Base-by-base conservation (phyloP, 2,888 invertebrate species). In the Diarsia mendica region DNA sequence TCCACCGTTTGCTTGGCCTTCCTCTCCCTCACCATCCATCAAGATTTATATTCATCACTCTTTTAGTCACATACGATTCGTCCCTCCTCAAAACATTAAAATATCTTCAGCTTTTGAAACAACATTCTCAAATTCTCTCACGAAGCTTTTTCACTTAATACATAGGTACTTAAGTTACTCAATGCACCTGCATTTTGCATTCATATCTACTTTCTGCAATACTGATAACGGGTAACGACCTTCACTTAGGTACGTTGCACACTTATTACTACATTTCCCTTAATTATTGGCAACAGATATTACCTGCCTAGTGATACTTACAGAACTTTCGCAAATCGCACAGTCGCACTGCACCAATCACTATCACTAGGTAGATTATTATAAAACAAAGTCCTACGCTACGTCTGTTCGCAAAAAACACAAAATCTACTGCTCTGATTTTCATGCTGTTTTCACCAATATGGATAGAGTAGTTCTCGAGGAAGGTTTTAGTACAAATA, bases 221-320 rank as follows among this genome's bases (percentile, higher is more conserved):
- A 58, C 69, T 84, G 70, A 82, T 71, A 81, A 76, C 69, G n/a
- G 23, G 28, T 28, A 0, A 0, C 64, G 55, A 81, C 85, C 85
- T 82, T 72, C 82, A 67, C 48, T 55, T 46, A 6, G 28, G 28
- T 58, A 18, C 39, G 60, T 75, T 75, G 51, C 80, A 67, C 69
- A 67, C 28, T 60, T 64, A 23, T 80, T 67, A 67, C 67, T 67
- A 13, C 76, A 84, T 80, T 80, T 81, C 82, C 67, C 76, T 65
- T 75, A 67, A 80, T 75, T 80, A 84, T 75, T 75, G 60, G 60
- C 77, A 28, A 65, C 65, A 51, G 6, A 13, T 20, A 33, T 60
- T 23, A 69, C 58, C 5, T 44, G 28, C n/a, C 28, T 28, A 39
- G 39, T 39, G 39, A 39, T 39, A n/a, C n/a, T n/a, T n/a, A 20